Conservation (phyloP, 2,797 vertebrate genomes). For the Phoebastria nigripes region DNA sequence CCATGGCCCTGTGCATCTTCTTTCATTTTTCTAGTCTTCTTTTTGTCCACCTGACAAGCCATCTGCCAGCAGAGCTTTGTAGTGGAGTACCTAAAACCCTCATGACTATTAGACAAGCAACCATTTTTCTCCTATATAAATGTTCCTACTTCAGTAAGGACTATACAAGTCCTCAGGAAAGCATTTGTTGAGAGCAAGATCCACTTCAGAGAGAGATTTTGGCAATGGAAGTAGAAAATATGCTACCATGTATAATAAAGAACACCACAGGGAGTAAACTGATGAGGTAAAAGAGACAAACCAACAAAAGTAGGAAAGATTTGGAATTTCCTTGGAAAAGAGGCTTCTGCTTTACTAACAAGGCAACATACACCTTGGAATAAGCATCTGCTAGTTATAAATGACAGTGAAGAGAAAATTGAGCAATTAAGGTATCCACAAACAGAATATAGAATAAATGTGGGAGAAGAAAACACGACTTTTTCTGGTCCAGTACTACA, state of each 20-base stretch:
- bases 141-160: background rate
- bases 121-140: background rate
- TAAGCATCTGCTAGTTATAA: background rate
- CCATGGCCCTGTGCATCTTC: background rate
- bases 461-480: background rate
- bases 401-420: background rate
- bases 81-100: background rate
- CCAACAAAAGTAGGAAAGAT: background rate
- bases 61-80: background rate
- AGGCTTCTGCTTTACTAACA: background rate
- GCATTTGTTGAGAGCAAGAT: background rate
- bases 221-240: background rate
- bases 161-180: background rate
- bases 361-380: background rate
- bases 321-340: background rate
- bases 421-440: background rate
- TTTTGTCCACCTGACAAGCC: background rate
- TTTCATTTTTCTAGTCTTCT: background rate
- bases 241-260: background rate
- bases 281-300: background rate
- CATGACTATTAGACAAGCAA: background rate
- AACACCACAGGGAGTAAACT: background rate
- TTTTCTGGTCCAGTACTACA: background rate
- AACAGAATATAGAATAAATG: background rate
- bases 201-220: background rate